phyloP scores from a whole-genome alignment of 1,140 invertebrate genomes.

The honey bee (Apis mellifera) region DNA sequence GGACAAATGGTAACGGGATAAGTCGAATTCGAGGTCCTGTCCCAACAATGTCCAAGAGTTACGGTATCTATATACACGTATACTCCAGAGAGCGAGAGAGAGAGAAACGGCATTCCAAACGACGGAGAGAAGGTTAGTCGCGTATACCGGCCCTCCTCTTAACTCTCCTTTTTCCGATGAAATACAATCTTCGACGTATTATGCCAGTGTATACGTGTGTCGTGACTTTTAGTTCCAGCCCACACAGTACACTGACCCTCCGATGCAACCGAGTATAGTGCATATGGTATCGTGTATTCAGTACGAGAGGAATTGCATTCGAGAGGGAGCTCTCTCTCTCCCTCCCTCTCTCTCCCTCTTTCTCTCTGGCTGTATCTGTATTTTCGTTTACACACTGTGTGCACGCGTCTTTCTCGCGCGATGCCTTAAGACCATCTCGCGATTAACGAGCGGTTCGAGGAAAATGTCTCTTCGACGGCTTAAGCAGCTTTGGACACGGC shows the following conservation, averaged over 20 bases:
- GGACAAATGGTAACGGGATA: neutral
- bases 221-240: conserved; percentile 62
- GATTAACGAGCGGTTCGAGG: conserved; percentile 62
- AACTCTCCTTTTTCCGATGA: conserved; percentile 54
- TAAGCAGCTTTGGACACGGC: conserved; percentile 32
- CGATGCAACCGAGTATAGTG: conserved; percentile 58
- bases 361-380: neutral
- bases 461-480: conserved; percentile 57
- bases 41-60: neutral
- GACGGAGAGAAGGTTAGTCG: conserved; percentile 25
- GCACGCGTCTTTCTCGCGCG: neutral
- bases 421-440: conserved; percentile 50
- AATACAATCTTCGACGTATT: conserved; percentile 59
- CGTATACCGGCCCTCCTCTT: conserved; percentile 32
- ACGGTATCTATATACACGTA: conserved; percentile 10
- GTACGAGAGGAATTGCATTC: conserved; percentile 48
- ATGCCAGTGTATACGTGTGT: conserved; percentile 48
- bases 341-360: neutral
- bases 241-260: conserved; percentile 63
- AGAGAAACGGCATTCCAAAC: conserved; percentile 29
- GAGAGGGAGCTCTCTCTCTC: neutral
- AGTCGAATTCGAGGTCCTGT: conserved; percentile 8
- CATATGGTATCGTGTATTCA: conserved; percentile 56
- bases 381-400: no score
- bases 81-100: neutral